phyloP scores from a whole-genome alignment of 1,140 invertebrate species.

The Panagrolaimus sp. region DNA sequence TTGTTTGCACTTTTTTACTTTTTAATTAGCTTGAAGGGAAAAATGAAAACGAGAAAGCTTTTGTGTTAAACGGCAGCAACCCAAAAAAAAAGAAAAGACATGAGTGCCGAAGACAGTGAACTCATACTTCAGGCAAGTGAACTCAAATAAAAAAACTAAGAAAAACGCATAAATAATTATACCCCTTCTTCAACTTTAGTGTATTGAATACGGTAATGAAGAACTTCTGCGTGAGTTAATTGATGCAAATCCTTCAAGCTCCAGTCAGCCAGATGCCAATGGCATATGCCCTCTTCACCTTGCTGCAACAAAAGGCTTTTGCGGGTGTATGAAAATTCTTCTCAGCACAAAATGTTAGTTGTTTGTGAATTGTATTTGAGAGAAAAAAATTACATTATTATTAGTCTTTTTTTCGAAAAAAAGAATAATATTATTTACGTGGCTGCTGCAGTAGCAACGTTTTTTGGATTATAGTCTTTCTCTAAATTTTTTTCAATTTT shows the following conservation, averaged over 20 bases:
- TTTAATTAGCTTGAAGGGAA: too few species aligned
- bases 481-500: background rate
- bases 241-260: slow-evolving; percentile 32
- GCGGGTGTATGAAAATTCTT: slow-evolving; percentile 28
- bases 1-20: too few species aligned
- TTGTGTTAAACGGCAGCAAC: too few species aligned
- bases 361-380: too few species aligned
- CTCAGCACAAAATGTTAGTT: too few species aligned
- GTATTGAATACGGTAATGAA: slow-evolving; percentile 44
- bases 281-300: slow-evolving; percentile 36
- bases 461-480: background rate
- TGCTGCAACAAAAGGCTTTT: slow-evolving; percentile 29
- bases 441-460: background rate
- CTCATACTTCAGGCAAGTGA: too few species aligned
- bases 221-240: slow-evolving; percentile 37
- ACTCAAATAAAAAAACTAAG: too few species aligned
- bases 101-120: too few species aligned
- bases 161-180: background rate
- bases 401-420: background rate
- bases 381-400: background rate
- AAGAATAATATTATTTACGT: background rate
- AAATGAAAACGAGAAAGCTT: too few species aligned
- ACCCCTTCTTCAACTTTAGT: slow-evolving; percentile 26
- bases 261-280: slow-evolving; percentile 3
- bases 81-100: too few species aligned